Evolutionary conservation across 2,888 invertebrate genomes (phyloP), one percentile per base, ranked within the genome.

Genomic region (Ophion costatus): DNA sequence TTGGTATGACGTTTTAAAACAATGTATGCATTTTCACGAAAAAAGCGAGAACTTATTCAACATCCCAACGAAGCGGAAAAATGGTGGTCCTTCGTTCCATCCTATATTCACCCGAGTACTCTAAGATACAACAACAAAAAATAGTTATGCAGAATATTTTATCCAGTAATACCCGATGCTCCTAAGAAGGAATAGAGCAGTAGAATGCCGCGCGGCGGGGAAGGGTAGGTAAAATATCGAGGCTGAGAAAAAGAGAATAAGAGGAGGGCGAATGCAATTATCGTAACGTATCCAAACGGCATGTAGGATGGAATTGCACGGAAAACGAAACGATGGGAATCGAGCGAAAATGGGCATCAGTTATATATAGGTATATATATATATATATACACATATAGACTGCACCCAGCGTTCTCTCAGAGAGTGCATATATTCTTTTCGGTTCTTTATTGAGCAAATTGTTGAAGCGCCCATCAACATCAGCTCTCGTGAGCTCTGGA

Each of bases 401-500:
- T 66, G 56, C 66, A 59, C 71, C 33, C 33, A 24, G 42, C 45
- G 80, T 42, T 6, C 80, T 59, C 38, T 83, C 66, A 75, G 70
- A 67, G 51, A 56, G 77, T 33, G 82, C 88, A 88, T 91, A 81
- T 90, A 89, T 88, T 88, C 87, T 83, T 80, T 67, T 79, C 76
- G 76, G 66, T 87, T 82, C 77, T 89, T 92, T 92, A 92, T 91
- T 89, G 91, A 89, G 85, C 90, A 85, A 90, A 91, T 91, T 89
- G 90, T 88, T 90, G 89, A 89, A 89, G 90, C 89, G 89, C 85
- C 91, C 90, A 92, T 92, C 90, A 92, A 90, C 91, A 91, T 92
- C 90, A 89, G 89, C 90, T 87, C 87, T 64, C 22, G 75, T 73
- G 79, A 66, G 71, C 56, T 57, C 59, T 74, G 17, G 9, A 42